These are phyloP conservation scores for Arvicola amphibius DNA, from an alignment of 2,797 vertebrate genomes.

Conservation along the genomic window DNA sequence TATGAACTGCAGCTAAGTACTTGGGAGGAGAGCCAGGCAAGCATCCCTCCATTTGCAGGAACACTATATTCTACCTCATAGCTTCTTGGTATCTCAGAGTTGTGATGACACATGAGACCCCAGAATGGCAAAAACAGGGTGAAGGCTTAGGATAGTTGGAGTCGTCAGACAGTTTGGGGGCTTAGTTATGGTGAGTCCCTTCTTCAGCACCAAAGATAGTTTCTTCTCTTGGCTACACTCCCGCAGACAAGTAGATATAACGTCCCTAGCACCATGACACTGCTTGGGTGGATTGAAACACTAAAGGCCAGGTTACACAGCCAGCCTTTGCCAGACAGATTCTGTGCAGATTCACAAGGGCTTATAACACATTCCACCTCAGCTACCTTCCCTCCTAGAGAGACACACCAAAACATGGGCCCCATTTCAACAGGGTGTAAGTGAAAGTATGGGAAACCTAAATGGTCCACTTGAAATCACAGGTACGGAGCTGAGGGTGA, in stretches of 20 bases:
- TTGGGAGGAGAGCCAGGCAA: constrained; percentile 17
- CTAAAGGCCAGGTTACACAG: background rate
- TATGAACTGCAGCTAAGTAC: constrained; percentile 8
- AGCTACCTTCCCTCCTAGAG: background rate
- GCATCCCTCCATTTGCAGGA: background rate
- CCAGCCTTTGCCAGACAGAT: background rate
- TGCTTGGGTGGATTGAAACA: background rate
- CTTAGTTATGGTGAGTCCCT: background rate
- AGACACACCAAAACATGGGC: background rate
- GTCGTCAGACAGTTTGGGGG: background rate
- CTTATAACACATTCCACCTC: background rate
- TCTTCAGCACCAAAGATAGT: background rate
- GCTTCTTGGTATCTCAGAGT: background rate
- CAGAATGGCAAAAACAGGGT: rapidly evolving
- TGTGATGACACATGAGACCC: background rate
- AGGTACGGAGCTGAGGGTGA: background rate
- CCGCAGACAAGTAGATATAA: background rate
- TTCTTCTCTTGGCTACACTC: background rate
- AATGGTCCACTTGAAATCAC: background rate
- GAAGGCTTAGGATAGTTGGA: background rate
- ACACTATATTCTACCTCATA: background rate
- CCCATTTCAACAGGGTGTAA: background rate
- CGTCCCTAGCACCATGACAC: background rate
- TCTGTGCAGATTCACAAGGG: background rate
- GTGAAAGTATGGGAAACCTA: background rate